Conservation (phyloP, 2,113 vertebrate genomes). For the Ginglymostoma cirratum region DNA sequence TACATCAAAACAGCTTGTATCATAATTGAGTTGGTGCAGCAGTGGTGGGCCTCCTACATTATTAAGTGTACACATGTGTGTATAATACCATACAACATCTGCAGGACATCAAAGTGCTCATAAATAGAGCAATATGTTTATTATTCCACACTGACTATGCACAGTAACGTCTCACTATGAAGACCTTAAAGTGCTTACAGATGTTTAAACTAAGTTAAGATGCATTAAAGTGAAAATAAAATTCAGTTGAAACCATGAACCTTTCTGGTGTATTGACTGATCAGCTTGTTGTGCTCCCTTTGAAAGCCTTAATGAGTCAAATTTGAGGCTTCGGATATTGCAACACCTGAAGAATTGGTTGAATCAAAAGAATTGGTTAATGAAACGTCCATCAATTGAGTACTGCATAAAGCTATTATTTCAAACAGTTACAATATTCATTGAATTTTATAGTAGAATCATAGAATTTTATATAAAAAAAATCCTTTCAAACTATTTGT, state of each 20-base stretch:
- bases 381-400: background rate
- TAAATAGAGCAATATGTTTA: background rate
- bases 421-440: background rate
- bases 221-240: background rate
- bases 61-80: conserved; percentile 13
- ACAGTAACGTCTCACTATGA: background rate
- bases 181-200: background rate
- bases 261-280: background rate
- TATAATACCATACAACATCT: background rate
- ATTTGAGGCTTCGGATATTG: background rate
- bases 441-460: background rate
- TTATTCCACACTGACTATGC: conserved; percentile 17
- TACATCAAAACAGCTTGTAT: background rate
- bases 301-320: background rate
- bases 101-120: conserved; percentile 11
- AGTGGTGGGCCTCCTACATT: background rate
- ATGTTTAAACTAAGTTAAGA: conserved; percentile 13
- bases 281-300: background rate
- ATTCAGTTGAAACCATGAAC: background rate
- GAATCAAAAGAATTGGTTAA: background rate
- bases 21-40: background rate
- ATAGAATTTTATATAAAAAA: background rate
- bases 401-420: background rate
- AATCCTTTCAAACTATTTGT: background rate
- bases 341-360: background rate